Conservation (phyloP, 2,888 invertebrate species). For the Epinotia brunnichana region DNA sequence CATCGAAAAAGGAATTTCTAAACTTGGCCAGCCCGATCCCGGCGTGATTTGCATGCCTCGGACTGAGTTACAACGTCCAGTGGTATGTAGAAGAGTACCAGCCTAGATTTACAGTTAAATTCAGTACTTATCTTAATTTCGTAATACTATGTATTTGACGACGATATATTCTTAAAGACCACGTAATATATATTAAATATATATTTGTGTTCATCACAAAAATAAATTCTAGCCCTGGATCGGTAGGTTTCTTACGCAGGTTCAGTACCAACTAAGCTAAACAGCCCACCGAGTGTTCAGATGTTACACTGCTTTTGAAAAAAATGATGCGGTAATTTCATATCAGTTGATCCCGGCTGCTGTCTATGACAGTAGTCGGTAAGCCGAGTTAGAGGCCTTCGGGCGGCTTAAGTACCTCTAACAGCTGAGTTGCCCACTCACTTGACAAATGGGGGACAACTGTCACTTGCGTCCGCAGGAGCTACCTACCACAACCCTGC, state of each 20-base stretch:
- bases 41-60: slow-evolving; percentile 68
- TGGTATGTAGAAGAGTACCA: slow-evolving; percentile 26
- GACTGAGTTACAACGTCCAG: slow-evolving; percentile 57
- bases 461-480: no score
- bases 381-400: no score
- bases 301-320: not conserved
- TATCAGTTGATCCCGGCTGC: no score
- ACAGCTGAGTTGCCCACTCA: no score
- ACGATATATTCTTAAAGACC: not conserved
- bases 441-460: no score
- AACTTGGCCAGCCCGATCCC: slow-evolving; percentile 60
- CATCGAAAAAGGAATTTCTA: slow-evolving; percentile 64
- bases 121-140: no score
- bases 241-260: not conserved
- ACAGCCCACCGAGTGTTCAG: not conserved
- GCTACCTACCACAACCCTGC: no score
- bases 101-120: slow-evolving; percentile 10
- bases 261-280: not conserved
- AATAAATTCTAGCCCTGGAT: not conserved
- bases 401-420: no score
- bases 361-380: no score
- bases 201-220: not conserved
- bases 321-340: no score
- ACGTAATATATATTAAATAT: not conserved
- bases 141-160: not conserved